Evolutionary conservation across 2,797 vertebrate species (phyloP).

Genomic region (Esox lucius): DNA sequence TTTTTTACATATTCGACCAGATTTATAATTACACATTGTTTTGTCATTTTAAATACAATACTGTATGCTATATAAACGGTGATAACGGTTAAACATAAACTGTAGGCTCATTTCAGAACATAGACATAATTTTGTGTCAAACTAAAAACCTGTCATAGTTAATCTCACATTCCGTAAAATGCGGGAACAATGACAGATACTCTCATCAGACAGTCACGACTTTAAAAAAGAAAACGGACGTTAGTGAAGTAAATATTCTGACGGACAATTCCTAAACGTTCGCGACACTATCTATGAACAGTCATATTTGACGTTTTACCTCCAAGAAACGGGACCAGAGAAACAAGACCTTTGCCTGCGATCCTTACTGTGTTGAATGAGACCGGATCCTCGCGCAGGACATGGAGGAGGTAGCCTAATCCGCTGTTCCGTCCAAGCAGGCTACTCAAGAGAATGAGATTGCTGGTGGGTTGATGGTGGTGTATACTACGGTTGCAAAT

Average conservation of each 20-base stretch:
- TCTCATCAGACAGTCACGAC: not conserved
- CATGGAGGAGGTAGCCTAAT: constrained; percentile 56
- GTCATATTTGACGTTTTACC: constrained; percentile 18
- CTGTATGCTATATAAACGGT: not conserved
- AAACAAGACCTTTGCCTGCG: not conserved
- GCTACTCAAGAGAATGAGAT: constrained; percentile 67
- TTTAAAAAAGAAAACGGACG: constrained; percentile 1
- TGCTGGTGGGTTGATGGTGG: constrained; percentile 45
- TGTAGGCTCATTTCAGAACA: not conserved
- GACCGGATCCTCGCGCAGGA: constrained; percentile 68
- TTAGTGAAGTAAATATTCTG: not conserved
- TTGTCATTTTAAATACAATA: not conserved
- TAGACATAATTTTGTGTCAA: not conserved
- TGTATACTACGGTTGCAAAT: constrained; percentile 13
- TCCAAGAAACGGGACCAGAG: not conserved
- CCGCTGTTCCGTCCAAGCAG: constrained; percentile 62
- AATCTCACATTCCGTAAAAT: not conserved
- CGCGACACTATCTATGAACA: not conserved
- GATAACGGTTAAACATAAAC: not conserved
- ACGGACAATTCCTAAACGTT: not conserved
- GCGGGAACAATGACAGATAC: not conserved
- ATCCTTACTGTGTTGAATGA: not conserved
- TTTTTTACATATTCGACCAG: not conserved
- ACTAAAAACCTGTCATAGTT: not conserved
- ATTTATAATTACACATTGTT: not conserved